phyloP scores from a whole-genome alignment of 2,888 invertebrate species.

The Callyntrura guangdongensis region DNA sequence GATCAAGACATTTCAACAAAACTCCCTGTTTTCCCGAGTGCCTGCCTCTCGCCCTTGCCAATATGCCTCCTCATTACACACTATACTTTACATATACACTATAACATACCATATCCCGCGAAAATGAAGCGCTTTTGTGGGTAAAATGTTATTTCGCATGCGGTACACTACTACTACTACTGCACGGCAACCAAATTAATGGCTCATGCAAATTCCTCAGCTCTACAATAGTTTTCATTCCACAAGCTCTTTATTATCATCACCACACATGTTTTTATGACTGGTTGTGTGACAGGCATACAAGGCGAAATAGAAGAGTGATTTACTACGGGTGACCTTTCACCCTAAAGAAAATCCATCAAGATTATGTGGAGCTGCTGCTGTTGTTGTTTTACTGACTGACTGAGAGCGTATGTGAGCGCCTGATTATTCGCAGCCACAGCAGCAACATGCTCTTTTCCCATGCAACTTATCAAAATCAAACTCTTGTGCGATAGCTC shows the following conservation, averaged over 20 bases:
- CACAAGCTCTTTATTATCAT: slow-evolving; percentile 50
- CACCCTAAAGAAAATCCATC: slow-evolving; percentile 69
- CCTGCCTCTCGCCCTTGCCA: background rate
- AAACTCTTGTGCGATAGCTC: slow-evolving; percentile 32
- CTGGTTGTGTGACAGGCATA: slow-evolving; percentile 57
- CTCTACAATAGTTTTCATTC: slow-evolving; percentile 51
- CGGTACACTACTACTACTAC: no score
- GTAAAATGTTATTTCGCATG: background rate
- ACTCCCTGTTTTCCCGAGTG: no score
- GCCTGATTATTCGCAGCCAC: background rate
- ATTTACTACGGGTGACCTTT: slow-evolving; percentile 61
- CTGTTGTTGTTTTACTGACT: no score
- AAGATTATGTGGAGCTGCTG: slow-evolving; percentile 55
- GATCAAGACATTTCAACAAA: slow-evolving; percentile 54
- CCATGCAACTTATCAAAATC: slow-evolving; percentile 1
- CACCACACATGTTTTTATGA: slow-evolving; percentile 62
- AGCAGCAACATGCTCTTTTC: background rate
- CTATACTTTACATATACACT: background rate
- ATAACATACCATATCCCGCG: background rate
- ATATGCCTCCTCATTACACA: background rate
- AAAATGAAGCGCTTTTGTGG: background rate
- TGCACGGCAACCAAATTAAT: slow-evolving; percentile 40
- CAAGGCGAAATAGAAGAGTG: slow-evolving; percentile 54
- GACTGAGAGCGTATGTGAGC: background rate
- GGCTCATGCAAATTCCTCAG: slow-evolving; percentile 57